phyloP scores from a whole-genome alignment of 2,113 vertebrate species.

The Engystomops pustulosus region DNA sequence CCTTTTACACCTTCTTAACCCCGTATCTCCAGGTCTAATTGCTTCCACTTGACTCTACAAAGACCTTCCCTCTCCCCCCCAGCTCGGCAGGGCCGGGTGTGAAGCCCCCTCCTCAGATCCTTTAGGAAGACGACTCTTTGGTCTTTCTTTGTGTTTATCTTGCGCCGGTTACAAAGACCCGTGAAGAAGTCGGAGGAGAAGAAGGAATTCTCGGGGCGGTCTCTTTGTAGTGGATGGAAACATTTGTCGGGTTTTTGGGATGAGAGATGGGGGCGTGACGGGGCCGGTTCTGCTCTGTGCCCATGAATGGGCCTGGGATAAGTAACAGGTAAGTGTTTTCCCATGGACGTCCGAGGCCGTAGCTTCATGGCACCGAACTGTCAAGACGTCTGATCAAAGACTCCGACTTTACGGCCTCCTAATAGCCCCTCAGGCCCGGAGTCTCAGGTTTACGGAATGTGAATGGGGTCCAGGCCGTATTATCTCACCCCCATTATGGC shows the following conservation, averaged over 20 bases:
- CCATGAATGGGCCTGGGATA: constrained; percentile 18
- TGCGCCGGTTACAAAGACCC: constrained; percentile 56
- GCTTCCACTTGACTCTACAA: background rate
- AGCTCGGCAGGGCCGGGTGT: constrained; percentile 24
- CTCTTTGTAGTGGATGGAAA: constrained; percentile 55
- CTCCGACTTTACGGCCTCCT: constrained; percentile 65
- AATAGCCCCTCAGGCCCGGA: constrained; percentile 63
- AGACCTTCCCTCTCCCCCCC: background rate
- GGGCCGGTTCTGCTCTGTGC: constrained; percentile 50
- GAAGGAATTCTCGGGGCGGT: constrained; percentile 42
- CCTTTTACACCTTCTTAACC: background rate
- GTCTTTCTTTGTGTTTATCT: constrained; percentile 31
- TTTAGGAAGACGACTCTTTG: constrained; percentile 20
- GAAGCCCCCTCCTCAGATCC: background rate
- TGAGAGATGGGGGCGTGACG: constrained; percentile 48
- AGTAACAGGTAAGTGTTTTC: constrained; percentile 46
- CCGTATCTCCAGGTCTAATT: background rate
- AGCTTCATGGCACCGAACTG: constrained; percentile 59
- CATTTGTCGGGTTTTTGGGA: constrained; percentile 21
- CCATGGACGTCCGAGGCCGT: constrained; percentile 52
- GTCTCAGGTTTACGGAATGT: constrained; percentile 67
- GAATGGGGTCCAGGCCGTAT: constrained; percentile 59
- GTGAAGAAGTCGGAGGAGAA: constrained; percentile 6
- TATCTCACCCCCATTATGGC: constrained; percentile 58
- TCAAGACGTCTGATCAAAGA: constrained; percentile 70